A percentile compares a stretch with the other conserved stretches of the same genome.
These are phyloP conservation scores for Drosophila funebris DNA, from an alignment of 1,140 invertebrate genomes.

Conservation along the genomic window DNA sequence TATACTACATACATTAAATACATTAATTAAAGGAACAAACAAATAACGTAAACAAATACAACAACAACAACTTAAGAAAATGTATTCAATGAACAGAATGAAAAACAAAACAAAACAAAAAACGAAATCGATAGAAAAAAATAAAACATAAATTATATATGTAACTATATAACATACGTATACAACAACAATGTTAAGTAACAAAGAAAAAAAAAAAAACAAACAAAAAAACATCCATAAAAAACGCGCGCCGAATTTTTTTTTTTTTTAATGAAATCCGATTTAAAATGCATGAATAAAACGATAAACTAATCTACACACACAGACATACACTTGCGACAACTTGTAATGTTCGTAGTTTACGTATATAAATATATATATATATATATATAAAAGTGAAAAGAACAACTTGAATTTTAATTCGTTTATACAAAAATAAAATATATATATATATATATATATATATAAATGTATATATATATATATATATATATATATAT, in stretches of 20 bases:
- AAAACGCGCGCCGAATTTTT: slow-evolving; percentile 54
- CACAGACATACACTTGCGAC: slow-evolving; percentile 29
- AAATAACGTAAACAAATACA: slow-evolving; percentile 39
- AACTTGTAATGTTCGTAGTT: slow-evolving; percentile 52
- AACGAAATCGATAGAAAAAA: background rate
- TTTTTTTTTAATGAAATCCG: slow-evolving; percentile 52
- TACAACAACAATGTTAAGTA: slow-evolving; percentile 44
- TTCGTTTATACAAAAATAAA: slow-evolving; percentile 67
- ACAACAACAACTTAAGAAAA: slow-evolving; percentile 36
- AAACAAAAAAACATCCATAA: background rate
- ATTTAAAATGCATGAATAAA: slow-evolving; percentile 32
- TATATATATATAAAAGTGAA: slow-evolving; percentile 30
- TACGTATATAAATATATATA: slow-evolving; percentile 27
- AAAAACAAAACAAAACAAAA: slow-evolving; percentile 22
- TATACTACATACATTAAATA: slow-evolving; percentile 52
- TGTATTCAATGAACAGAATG: slow-evolving; percentile 49
- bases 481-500: slow-evolving; percentile 33
- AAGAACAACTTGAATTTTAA: slow-evolving; percentile 68
- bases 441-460: slow-evolving; percentile 35
- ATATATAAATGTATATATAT: slow-evolving; percentile 6
- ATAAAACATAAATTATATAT: slow-evolving; percentile 69
- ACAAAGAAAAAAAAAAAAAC: background rate
- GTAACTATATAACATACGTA: slow-evolving; percentile 61
- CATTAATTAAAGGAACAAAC: slow-evolving; percentile 61
- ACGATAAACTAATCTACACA: slow-evolving; percentile 60